Percentiles rank a stretch among this genome's conserved stretches.
phyloP scores from a whole-genome alignment of 2,797 vertebrate species.

The Notamacropus eugenii region DNA sequence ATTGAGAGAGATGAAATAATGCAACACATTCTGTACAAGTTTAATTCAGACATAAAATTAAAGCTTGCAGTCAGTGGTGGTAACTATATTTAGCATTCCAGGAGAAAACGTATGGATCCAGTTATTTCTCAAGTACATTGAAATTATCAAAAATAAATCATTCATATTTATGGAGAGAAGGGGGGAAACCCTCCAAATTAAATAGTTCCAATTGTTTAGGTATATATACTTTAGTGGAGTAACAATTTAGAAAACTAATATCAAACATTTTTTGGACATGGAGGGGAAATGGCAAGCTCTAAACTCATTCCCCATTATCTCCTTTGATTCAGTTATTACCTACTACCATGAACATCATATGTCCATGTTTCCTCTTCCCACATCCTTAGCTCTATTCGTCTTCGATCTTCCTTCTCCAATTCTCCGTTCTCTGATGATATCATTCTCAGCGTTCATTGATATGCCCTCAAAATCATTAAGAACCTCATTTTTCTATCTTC shows the following conservation, averaged over 20 bases:
- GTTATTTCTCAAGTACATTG: not conserved
- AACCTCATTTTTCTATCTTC: not conserved
- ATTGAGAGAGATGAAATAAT: constrained; percentile 1
- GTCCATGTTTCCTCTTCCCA: not conserved
- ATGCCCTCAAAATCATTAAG: not conserved
- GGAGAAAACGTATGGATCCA: not conserved
- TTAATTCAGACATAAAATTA: constrained; percentile 75
- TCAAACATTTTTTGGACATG: not conserved
- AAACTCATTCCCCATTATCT: not conserved
- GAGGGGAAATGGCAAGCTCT: not conserved
- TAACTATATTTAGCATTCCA: constrained; percentile 46
- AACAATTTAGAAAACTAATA: constrained; percentile 5
- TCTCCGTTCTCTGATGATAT: not conserved
- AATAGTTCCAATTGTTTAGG: not conserved
- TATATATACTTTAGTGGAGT: not conserved
- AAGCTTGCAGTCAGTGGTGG: constrained; percentile 66
- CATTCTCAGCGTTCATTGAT: not conserved
- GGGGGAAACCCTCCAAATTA: not conserved
- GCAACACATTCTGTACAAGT: not conserved
- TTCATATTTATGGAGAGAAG: not conserved
- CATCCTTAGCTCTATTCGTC: not conserved
- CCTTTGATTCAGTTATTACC: not conserved
- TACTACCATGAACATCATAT: not conserved
- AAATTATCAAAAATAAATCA: not conserved
- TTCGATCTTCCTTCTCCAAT: not conserved